These are phyloP conservation scores for Elysia crispata DNA, from an alignment of 2,888 invertebrate species.

Conservation along the genomic window DNA sequence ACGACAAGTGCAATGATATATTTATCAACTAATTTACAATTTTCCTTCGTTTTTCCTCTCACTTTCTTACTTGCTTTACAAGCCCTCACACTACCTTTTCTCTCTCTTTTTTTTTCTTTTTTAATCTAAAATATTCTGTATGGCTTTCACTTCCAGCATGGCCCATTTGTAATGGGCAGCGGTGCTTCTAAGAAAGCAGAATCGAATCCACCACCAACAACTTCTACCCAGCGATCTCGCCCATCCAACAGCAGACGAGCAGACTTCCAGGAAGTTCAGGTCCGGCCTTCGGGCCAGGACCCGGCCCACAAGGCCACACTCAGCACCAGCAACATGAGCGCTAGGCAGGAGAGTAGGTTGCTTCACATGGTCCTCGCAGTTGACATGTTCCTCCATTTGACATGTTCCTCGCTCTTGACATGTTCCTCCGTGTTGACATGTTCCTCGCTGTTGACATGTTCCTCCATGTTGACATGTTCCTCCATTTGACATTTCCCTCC, in stretches of 20 bases:
- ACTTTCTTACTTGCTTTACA: too few relatives aligned
- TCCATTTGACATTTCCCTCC: too few relatives aligned
- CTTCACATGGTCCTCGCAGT: background rate
- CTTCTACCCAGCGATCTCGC: slow-evolving; percentile 7
- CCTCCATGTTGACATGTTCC: too few relatives aligned
- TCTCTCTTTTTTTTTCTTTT: background rate
- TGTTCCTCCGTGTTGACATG: too few relatives aligned
- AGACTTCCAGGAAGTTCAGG: slow-evolving; percentile 51
- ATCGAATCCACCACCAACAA: slow-evolving; percentile 6
- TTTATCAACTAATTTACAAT: too few relatives aligned
- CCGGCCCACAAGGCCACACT: slow-evolving; percentile 24
- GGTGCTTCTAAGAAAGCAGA: slow-evolving; percentile 50
- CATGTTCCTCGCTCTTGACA: too few relatives aligned
- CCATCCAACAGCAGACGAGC: slow-evolving; percentile 43
- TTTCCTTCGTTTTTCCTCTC: too few relatives aligned
- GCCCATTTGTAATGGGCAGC: slow-evolving; percentile 54
- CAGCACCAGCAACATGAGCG: slow-evolving; percentile 25
- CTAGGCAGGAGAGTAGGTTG: background rate
- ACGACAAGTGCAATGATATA: too few relatives aligned
- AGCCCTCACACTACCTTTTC: too few relatives aligned
- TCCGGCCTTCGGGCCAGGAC: slow-evolving; percentile 41
- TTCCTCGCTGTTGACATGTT: too few relatives aligned
- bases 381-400: too few relatives aligned
- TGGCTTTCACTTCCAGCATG: slow-evolving; percentile 1
- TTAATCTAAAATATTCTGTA: background rate